Evolutionary conservation across 2,888 invertebrate genomes (phyloP).

Genomic region (Spisula solida): DNA sequence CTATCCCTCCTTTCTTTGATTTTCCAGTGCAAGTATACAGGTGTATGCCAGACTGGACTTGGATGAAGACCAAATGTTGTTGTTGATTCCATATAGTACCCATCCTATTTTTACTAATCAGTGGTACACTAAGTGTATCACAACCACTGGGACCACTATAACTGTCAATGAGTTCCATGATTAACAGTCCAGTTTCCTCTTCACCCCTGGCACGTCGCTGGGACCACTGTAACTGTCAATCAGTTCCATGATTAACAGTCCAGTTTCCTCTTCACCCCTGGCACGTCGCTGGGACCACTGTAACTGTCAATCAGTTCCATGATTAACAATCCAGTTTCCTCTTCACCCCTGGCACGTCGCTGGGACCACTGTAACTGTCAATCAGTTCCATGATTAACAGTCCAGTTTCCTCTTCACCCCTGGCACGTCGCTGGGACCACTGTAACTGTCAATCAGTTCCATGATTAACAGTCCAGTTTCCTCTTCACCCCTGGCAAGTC

Average conservation of each 20-base stretch:
- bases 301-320: no score
- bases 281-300: constrained; percentile 61
- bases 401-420: no score
- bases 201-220: no score
- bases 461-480: no score
- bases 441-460: no score
- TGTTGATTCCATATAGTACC: constrained; percentile 56
- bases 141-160: constrained; percentile 46
- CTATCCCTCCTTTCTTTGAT: constrained; percentile 54
- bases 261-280: constrained; percentile 59
- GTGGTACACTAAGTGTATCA: constrained; percentile 64
- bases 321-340: no score
- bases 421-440: no score
- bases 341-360: no score
- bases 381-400: no score
- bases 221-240: constrained; percentile 56
- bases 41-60: constrained; percentile 60
- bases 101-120: constrained; percentile 56
- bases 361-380: no score
- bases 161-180: constrained; percentile 47
- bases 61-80: constrained; percentile 68
- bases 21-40: constrained; percentile 67
- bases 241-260: constrained; percentile 34
- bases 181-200: constrained; percentile 51
- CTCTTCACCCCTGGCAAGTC: no score